Conservation (phyloP, 30 jellyfish, hydroid and myxozoan species). For the Aurelia aurita region DNA sequence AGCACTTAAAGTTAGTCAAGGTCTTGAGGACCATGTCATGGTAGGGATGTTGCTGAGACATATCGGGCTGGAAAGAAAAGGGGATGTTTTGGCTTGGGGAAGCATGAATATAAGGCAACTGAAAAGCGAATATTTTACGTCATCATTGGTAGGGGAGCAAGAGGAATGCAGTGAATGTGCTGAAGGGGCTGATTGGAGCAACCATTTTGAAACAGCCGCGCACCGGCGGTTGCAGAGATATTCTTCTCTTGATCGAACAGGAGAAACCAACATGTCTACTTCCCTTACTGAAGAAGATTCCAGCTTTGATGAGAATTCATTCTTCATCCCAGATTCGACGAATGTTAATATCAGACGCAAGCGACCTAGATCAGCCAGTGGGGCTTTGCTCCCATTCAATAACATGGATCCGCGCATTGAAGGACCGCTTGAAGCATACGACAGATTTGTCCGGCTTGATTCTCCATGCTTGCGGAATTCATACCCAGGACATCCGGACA, state of each 20-base stretch:
- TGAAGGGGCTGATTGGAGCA: conserved; percentile 35
- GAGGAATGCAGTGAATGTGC: not conserved
- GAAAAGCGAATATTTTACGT: conserved; percentile 47
- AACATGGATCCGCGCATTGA: conserved; percentile 83
- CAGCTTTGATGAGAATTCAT: not conserved
- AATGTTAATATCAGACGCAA: not conserved
- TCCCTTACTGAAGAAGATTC: conserved; percentile 24
- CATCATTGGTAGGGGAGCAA: conserved; percentile 37
- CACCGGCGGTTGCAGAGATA: conserved; percentile 18
- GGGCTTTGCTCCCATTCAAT: conserved; percentile 86
- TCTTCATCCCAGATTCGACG: not conserved
- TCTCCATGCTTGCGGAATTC: conserved; percentile 55
- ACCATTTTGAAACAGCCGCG: conserved; percentile 61
- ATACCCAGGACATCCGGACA: conserved; percentile 89
- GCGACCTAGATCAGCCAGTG: conserved; percentile 73
- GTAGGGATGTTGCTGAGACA: conserved; percentile 76
- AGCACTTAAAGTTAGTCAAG: conserved; percentile 65
- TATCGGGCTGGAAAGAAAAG: conserved; percentile 82
- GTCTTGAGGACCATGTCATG: conserved; percentile 36
- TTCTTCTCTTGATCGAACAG: conserved; percentile 19
- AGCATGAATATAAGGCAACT: conserved; percentile 67
- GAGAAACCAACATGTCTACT: not conserved
- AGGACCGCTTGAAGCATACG: conserved; percentile 49
- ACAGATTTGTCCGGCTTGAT: conserved; percentile 41
- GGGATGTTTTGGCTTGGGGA: conserved; percentile 89